Conservation (phyloP, 2,113 vertebrate genomes). For the Odobenus rosmarus region DNA sequence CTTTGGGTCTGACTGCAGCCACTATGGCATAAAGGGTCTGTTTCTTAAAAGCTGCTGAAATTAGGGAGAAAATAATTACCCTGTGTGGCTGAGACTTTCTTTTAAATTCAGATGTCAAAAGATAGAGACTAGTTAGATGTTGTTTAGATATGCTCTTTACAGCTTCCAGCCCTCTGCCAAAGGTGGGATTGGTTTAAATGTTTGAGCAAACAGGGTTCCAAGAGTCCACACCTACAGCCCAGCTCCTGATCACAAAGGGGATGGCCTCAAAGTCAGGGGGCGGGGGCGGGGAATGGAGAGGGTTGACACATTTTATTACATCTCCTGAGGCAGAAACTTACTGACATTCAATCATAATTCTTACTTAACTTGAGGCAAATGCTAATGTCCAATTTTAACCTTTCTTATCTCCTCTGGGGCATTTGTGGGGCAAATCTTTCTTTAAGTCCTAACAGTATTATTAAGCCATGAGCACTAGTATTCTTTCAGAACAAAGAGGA, state of each 20-base stretch:
- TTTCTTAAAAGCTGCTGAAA: background rate
- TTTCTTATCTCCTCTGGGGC: background rate
- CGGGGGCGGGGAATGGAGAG: background rate
- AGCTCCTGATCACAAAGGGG: background rate
- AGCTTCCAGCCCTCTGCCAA: background rate
- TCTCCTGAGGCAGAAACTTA: background rate
- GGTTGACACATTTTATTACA: background rate
- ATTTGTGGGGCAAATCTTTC: background rate
- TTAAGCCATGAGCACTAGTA: background rate
- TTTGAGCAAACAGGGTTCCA: background rate
- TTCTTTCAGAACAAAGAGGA: constrained; percentile 14
- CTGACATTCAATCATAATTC: background rate
- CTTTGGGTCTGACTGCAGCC: background rate
- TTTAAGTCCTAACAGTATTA: background rate
- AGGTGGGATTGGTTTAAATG: background rate
- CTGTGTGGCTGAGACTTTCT: background rate
- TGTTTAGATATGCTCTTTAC: background rate
- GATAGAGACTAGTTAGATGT: background rate
- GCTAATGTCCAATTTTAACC: background rate
- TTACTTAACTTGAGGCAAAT: background rate
- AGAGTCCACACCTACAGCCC: background rate
- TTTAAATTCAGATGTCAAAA: background rate
- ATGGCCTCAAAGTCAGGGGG: background rate
- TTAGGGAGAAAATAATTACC: background rate
- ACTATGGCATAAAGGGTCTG: background rate